Base-by-base conservation (phyloP, 2,888 invertebrate species). In the Parnassius glacialis region DNA sequence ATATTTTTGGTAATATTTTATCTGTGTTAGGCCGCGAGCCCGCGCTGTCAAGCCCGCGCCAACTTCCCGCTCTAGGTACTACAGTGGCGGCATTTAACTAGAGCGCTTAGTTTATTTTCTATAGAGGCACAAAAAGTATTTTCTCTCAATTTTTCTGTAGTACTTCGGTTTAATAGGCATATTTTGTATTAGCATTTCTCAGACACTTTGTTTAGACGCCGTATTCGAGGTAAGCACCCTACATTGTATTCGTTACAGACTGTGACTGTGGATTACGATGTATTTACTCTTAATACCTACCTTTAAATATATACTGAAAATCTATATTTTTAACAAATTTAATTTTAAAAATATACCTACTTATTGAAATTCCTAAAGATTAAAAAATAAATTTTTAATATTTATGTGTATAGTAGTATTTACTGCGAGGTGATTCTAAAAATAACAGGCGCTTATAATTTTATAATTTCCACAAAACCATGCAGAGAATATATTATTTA, bases 291-390 rank as follows among this genome's bases (percentile, higher is more conserved):
- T 84, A 80, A 81, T 82, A 80, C 80, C 79, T 86, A 86, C 81
- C 77, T 85, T 85, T 84, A 83, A 84, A 80, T 80, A 83, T 84
- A 84, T 81, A 85, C 85, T 84, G 81, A 74, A 77, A 86, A 81
- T 85, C 87, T 90, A 90, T 90, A 90, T 90, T 90, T 90, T 89
- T 90, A 90, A 87, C 86, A 83, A 85, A 85, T 84, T 87, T 89
- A 83, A 86, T 80, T 83, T 88, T 82, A 68, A 81, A 81, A 77
- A 81, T 84, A 85, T 85, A 89, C 84, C 84, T 87, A 86, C 85
- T 85, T 85, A 85, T 86, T 84, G 77, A 85, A 89, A 89, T 87
- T 88, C 88, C 88, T 89, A 89, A 90, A 82, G 80, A 85, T 85
- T 83, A 84, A 87, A 78, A 85, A 59, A 83, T 75, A 84, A 84